Evolutionary conservation across 2,113 vertebrate genomes (phyloP), one percentile per base, ranked within the genome.

Genomic region (Clinocottus analis): DNA sequence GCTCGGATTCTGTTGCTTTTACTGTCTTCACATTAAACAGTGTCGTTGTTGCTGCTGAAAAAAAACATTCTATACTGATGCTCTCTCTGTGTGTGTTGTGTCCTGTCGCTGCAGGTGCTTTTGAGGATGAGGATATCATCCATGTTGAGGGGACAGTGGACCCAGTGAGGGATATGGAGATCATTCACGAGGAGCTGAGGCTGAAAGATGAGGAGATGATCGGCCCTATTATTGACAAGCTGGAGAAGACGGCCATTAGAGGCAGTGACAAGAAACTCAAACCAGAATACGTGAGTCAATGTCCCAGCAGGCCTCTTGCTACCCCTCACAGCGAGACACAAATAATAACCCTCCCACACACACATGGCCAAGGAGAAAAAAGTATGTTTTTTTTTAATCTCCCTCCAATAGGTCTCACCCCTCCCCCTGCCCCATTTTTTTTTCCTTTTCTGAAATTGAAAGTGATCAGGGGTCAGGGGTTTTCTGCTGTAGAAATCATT

Each of bases 81-180:
- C 13, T 75, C 16, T 75, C 21, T 68, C 19, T 68, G 19, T 62
- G 70, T 72, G 70, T 72, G 72, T 58, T 89, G 56, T 84, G 68
- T 91, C 47, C 61, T 55, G 6, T 80, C 68, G 4, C 84, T 59
- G 78, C 82, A 95, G 94, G 97, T 89, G 96, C 96, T 27, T 99
- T 99, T 91, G 97, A 98, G 92, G 97, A 99, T 87, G 97, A 99
- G 93, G 98, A 99, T 93, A 99, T 99, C 91, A 97, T 98, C 29
- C 97, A 99, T n/a, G 94, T 98, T 79, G 98, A 99, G 95, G 97
- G 97, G 88, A 97, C 94, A 8, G 97, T 97, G 80, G 96, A 98
- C 93, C 98, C 98, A 35, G 95, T 99, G 81, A 97, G 98, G 89
- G 97, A 99, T 81, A 94, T 95, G 53, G 94, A 95, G 90, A 95